Conservation (phyloP, 1,140 invertebrate genomes). For the Drosophila kanapiae region DNA sequence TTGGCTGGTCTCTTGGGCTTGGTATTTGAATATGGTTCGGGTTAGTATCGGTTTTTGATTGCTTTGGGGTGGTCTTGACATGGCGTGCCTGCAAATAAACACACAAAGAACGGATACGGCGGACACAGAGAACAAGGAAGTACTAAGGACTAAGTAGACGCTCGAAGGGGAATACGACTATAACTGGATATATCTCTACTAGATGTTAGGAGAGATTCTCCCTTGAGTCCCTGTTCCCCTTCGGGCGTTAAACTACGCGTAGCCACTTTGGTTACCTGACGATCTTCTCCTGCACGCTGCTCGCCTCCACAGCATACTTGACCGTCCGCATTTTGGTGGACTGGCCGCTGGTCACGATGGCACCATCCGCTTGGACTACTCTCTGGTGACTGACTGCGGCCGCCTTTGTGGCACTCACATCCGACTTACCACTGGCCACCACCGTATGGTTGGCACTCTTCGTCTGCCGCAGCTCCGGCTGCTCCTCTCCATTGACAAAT, state of each 20-base stretch:
- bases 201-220: neutral
- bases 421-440: slow-evolving; percentile 56
- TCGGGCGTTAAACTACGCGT: neutral
- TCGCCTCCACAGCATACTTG: slow-evolving; percentile 80
- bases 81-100: slow-evolving; percentile 33
- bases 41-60: slow-evolving; percentile 53
- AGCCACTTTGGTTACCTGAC: slow-evolving; percentile 67
- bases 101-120: slow-evolving; percentile 13
- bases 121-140: slow-evolving; percentile 1
- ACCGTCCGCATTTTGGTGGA: slow-evolving; percentile 54
- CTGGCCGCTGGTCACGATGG: slow-evolving; percentile 62
- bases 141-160: neutral
- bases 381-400: slow-evolving; percentile 46
- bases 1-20: slow-evolving; percentile 35
- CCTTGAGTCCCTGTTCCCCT: neutral
- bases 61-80: slow-evolving; percentile 39
- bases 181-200: too few species aligned
- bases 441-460: slow-evolving; percentile 51
- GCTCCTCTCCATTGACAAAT: slow-evolving; percentile 40
- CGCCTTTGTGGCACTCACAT: slow-evolving; percentile 58
- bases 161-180: neutral
- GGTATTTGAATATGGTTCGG: slow-evolving; percentile 64
- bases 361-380: slow-evolving; percentile 65
- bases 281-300: slow-evolving; percentile 77
- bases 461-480: slow-evolving; percentile 10